Percentiles rank a stretch among this genome's conserved stretches.
These are phyloP conservation scores for Urocynchramus pylzowi DNA, from an alignment of 2,113 vertebrate species.

Conservation along the genomic window DNA sequence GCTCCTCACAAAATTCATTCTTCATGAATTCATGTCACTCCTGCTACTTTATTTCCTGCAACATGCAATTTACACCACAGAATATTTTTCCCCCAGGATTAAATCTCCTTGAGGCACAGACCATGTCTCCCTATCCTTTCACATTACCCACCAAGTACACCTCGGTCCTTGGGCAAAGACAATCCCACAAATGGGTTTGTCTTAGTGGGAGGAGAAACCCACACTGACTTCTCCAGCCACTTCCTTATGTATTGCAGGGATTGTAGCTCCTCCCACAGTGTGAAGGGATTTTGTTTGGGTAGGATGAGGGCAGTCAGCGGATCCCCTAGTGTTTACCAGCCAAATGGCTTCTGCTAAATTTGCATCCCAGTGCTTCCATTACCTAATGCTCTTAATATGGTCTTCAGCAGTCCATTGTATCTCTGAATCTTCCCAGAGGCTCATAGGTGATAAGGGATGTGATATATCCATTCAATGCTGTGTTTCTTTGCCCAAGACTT, in stretches of 20 bases:
- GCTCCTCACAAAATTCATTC: neutral
- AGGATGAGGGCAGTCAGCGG: neutral
- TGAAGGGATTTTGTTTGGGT: neutral
- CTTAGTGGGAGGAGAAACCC: neutral
- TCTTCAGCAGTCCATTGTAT: neutral
- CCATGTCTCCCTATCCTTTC: neutral
- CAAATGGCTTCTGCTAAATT: neutral
- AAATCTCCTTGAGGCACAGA: neutral
- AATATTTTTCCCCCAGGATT: neutral
- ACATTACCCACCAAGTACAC: neutral
- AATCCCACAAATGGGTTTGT: neutral
- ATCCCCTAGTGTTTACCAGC: neutral
- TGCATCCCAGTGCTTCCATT: neutral
- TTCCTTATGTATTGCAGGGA: neutral
- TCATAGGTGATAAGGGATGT: neutral
- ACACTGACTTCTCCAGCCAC: neutral
- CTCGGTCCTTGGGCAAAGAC: neutral
- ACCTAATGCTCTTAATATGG: neutral
- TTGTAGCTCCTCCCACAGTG: accelerated
- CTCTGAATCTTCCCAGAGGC: neutral
- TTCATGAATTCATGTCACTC: neutral
- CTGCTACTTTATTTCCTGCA: neutral
- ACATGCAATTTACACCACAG: neutral
- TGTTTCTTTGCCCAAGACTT: neutral
- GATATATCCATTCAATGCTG: neutral